phyloP scores from a whole-genome alignment of 2,888 invertebrate species.

The Nephrotoma appendiculata region DNA sequence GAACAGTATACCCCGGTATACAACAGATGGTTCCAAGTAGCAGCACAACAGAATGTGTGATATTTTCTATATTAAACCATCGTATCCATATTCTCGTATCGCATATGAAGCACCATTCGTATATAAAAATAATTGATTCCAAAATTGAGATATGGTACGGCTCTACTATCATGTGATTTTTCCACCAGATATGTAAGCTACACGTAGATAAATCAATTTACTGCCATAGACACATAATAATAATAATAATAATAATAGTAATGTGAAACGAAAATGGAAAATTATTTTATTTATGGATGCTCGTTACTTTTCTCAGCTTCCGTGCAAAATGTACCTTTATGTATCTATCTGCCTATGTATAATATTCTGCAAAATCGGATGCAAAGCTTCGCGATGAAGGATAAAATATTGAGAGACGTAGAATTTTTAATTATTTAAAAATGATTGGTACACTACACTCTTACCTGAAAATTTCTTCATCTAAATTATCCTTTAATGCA shows the following conservation, averaged over 20 bases:
- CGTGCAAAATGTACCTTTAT: neutral
- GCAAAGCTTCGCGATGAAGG: neutral
- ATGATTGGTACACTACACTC: conserved; percentile 7
- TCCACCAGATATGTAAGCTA: neutral
- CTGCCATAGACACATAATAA: neutral
- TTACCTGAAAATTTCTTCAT: conserved; percentile 27
- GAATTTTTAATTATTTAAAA: conserved; percentile 2
- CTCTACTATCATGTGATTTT: neutral
- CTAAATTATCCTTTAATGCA: conserved; percentile 24
- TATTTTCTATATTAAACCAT: neutral
- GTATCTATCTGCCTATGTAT: neutral
- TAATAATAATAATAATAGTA: neutral
- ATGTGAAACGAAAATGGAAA: neutral
- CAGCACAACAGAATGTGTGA: neutral
- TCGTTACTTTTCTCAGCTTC: neutral
- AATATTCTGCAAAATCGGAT: neutral
- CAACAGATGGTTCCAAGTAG: neutral
- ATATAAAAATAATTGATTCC: neutral
- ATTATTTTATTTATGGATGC: neutral
- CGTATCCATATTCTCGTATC: too few species aligned
- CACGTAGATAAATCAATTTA: neutral
- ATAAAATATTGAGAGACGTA: neutral
- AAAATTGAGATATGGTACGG: neutral
- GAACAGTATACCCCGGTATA: neutral
- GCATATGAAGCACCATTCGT: neutral